A percentile compares a stretch with the other conserved stretches of the same genome.
Conservation (phyloP, 2,888 invertebrate species). For the Caenorhabditis auriculariae region DNA sequence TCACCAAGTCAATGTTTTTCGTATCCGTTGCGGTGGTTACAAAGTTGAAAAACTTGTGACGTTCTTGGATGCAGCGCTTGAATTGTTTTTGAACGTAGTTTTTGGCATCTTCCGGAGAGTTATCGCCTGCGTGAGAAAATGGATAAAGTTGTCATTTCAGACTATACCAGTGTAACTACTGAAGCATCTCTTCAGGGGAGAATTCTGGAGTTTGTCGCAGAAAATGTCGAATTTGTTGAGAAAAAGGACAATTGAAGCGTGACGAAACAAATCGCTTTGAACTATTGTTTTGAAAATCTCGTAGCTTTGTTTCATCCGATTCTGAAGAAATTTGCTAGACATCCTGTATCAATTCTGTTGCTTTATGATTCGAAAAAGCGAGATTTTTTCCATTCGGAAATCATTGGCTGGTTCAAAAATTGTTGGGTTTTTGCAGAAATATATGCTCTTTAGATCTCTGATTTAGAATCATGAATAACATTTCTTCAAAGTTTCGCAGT, state of each 20-base stretch:
- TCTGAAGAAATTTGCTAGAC: conserved; percentile 55
- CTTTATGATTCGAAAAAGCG: neutral
- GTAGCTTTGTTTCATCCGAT: conserved; percentile 51
- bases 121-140: conserved; percentile 49
- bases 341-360: neutral
- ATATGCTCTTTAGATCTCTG: no score
- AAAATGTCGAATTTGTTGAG: conserved; percentile 63
- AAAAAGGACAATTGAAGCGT: conserved; percentile 64
- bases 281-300: conserved; percentile 61
- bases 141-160: neutral
- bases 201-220: conserved; percentile 57
- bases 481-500: neutral
- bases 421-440: no score
- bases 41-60: conserved; percentile 44
- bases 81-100: conserved; percentile 63
- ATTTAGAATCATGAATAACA: no score
- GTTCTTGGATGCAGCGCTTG: conserved; percentile 56
- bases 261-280: conserved; percentile 63
- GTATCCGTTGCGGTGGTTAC: conserved; percentile 64
- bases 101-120: conserved; percentile 54
- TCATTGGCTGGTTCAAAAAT: no score
- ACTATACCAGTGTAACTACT: conserved; percentile 51
- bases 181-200: conserved; percentile 55
- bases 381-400: neutral
- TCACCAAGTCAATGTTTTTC: conserved; percentile 57